A percentile compares a stretch with the other conserved stretches of the same genome.
Conservation (phyloP, 2,797 vertebrate genomes). For the Menidia menidia region DNA sequence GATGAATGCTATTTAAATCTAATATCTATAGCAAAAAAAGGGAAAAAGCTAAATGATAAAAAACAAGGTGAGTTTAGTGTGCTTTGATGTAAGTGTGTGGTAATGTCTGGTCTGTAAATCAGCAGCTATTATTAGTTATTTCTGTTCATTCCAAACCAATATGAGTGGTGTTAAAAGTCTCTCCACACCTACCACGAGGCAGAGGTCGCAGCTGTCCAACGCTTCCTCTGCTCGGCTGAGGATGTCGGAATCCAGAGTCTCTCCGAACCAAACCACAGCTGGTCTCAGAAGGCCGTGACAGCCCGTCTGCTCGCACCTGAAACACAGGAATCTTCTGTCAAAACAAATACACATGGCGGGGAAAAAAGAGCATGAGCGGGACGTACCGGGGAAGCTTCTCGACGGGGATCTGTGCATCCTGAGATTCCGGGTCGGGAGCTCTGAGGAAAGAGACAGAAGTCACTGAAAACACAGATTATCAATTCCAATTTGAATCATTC, state of each 20-base stretch:
- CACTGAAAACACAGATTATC: not conserved
- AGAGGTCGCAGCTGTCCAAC: slow-evolving; percentile 92
- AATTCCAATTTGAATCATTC: not conserved
- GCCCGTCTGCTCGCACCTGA: slow-evolving; percentile 87
- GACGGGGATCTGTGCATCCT: slow-evolving; percentile 87
- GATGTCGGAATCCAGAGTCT: slow-evolving; percentile 88
- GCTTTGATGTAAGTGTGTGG: too few species aligned
- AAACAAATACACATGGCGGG: too few species aligned
- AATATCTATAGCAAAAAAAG: too few species aligned
- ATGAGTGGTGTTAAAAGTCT: not conserved
- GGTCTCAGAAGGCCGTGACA: slow-evolving; percentile 92
- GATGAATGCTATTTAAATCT: too few species aligned
- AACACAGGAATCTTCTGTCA: not conserved
- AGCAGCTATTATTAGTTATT: too few species aligned
- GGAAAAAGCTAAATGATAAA: too few species aligned
- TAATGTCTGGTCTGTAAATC: too few species aligned
- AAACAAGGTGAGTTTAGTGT: too few species aligned
- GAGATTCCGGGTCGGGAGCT: slow-evolving; percentile 86
- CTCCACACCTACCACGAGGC: slow-evolving; percentile 86
- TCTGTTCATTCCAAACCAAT: too few species aligned
- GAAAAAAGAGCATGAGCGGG: not conserved
- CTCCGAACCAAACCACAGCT: slow-evolving; percentile 96
- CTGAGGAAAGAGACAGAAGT: slow-evolving; percentile 69
- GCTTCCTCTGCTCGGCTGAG: slow-evolving; percentile 87
- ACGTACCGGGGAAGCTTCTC: slow-evolving; percentile 89